phyloP scores from a whole-genome alignment of 1,140 invertebrate species.

The Homalodisca vitripennis region DNA sequence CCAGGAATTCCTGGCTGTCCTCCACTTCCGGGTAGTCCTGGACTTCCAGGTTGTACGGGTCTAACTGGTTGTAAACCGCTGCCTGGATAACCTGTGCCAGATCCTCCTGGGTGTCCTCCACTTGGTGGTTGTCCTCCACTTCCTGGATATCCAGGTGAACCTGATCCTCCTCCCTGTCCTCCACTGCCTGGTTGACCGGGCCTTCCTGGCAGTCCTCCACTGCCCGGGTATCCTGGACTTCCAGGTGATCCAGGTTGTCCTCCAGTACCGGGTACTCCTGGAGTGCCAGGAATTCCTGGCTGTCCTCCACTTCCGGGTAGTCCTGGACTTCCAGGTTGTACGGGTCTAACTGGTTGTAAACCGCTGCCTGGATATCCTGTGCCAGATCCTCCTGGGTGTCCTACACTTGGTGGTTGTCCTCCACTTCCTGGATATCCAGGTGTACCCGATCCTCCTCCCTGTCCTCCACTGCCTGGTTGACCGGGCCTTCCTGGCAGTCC shows the following conservation, averaged over 20 bases:
- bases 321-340: slow-evolving; percentile 26
- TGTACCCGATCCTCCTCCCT: not conserved
- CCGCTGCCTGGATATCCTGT: not conserved
- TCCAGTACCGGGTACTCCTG: slow-evolving; percentile 38
- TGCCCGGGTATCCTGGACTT: slow-evolving; percentile 43
- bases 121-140: slow-evolving; percentile 37
- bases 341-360: not conserved
- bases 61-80: slow-evolving; percentile 10
- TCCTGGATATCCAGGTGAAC: slow-evolving; percentile 35
- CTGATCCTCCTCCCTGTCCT: slow-evolving; percentile 30
- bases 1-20: slow-evolving; percentile 37
- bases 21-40: slow-evolving; percentile 37
- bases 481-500: slow-evolving; percentile 41
- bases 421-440: slow-evolving; percentile 40
- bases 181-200: slow-evolving; percentile 40
- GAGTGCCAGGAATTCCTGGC: slow-evolving; percentile 1
- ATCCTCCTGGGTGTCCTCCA: slow-evolving; percentile 39
- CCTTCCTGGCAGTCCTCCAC: slow-evolving; percentile 41
- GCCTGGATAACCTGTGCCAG: slow-evolving; percentile 35
- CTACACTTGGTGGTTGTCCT: slow-evolving; percentile 26
- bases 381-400: slow-evolving; percentile 10
- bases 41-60: slow-evolving; percentile 30
- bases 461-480: not conserved
- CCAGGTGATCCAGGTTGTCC: slow-evolving; percentile 41
- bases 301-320: not conserved